These are phyloP conservation scores for Stegana nigrithorax DNA, from an alignment of 2,888 invertebrate genomes.

Conservation along the genomic window DNA sequence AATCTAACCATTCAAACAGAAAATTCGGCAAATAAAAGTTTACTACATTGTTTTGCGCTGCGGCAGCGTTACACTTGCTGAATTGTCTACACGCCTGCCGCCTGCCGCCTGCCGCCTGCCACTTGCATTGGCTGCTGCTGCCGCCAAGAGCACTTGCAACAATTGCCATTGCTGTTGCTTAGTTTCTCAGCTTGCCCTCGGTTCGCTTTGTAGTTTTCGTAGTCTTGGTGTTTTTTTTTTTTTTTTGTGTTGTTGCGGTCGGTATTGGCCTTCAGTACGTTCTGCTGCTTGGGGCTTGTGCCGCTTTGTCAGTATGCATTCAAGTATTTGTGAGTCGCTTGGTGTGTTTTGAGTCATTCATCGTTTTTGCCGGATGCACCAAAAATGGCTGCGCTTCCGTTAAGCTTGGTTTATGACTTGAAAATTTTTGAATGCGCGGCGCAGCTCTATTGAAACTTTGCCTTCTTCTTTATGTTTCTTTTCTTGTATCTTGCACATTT, in stretches of 20 bases:
- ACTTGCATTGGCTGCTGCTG: no score
- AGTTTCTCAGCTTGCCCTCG: not conserved
- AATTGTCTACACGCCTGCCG: no score
- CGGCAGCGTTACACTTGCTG: not conserved
- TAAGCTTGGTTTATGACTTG: constrained; percentile 18
- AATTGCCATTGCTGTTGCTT: constrained; percentile 15
- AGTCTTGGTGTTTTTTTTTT: not conserved
- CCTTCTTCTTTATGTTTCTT: not conserved
- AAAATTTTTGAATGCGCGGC: not conserved
- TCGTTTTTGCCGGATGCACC: constrained; percentile 43
- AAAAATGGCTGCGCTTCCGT: constrained; percentile 53
- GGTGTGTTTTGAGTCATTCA: constrained; percentile 6
- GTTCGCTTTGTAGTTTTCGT: not conserved
- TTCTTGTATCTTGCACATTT: no score
- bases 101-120: no score
- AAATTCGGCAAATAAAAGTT: constrained; percentile 40
- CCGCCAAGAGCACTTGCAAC: no score
- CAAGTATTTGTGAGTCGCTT: constrained; percentile 43
- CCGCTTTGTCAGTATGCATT: constrained; percentile 27
- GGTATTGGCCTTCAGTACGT: not conserved
- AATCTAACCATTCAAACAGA: constrained; percentile 8
- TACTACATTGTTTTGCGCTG: not conserved
- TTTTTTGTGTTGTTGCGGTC: not conserved
- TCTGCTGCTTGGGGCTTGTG: not conserved
- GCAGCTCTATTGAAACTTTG: not conserved